These are phyloP conservation scores for Sphenopsis melanotis DNA, from an alignment of 2,797 vertebrate genomes.

Conservation along the genomic window DNA sequence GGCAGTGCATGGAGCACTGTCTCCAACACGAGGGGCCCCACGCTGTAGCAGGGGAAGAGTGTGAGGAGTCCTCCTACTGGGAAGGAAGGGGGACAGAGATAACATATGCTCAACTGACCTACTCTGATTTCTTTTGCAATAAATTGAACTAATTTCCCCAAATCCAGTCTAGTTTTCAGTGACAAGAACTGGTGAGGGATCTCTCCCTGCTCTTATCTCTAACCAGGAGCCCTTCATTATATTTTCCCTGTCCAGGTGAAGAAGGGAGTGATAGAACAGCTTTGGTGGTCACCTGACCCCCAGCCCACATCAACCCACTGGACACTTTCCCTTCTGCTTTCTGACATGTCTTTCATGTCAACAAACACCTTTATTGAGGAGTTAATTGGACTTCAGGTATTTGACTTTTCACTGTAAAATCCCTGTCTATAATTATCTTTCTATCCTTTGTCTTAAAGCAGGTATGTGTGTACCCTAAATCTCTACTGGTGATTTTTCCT, in stretches of 20 bases:
- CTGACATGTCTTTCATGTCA: not conserved
- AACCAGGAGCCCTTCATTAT: not conserved
- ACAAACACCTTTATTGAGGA: not conserved
- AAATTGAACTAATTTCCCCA: not conserved
- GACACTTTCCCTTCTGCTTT: not conserved
- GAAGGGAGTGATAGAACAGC: not conserved
- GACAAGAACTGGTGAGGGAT: not conserved
- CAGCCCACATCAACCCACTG: not conserved
- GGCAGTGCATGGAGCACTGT: not conserved
- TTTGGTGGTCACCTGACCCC: not conserved
- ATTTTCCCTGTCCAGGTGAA: not conserved
- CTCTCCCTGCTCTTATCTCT: fast-evolving
- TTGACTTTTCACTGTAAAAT: not conserved
- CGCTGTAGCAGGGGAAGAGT: not conserved
- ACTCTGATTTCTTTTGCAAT: not conserved
- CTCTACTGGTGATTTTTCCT: not conserved
- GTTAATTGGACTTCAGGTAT: not conserved
- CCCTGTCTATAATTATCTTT: not conserved
- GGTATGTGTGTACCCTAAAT: not conserved
- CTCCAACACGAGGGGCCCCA: not conserved
- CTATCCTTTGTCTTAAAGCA: not conserved
- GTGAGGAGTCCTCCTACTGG: not conserved
- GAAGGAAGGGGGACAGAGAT: not conserved
- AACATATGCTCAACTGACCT: not conserved
- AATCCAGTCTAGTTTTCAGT: fast-evolving